Conservation (phyloP, 2,888 invertebrate genomes). For the Pomacea canaliculata region DNA sequence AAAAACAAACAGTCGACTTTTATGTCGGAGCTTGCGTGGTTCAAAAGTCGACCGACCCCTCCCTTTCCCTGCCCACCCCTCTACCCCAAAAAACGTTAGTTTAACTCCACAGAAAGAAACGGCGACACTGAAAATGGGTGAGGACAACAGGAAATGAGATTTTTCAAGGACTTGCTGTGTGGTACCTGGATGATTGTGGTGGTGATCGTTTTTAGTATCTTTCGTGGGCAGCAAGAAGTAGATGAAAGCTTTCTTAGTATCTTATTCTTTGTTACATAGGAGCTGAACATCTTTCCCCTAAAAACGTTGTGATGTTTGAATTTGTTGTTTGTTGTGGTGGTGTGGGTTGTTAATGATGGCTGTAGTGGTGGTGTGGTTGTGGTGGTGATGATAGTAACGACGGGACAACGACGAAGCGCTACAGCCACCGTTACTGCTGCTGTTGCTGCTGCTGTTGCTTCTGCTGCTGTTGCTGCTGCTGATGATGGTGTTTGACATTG, state of each 20-base stretch:
- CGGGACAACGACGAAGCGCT: background rate
- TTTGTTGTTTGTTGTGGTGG: background rate
- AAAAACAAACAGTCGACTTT: background rate
- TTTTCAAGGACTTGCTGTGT: too few relatives aligned
- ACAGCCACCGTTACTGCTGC: background rate
- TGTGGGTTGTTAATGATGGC: background rate
- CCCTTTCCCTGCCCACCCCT: too few relatives aligned
- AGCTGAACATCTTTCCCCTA: background rate
- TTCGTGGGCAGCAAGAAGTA: background rate
- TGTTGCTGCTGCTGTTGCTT: background rate
- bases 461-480: slow-evolving; percentile 1
- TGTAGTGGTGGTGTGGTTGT: background rate
- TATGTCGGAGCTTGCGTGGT: background rate
- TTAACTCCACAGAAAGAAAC: background rate
- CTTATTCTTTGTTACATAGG: background rate
- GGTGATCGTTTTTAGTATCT: background rate
- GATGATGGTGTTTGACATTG: background rate
- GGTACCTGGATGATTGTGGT: too few relatives aligned
- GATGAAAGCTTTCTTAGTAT: background rate
- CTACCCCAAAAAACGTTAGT: too few relatives aligned
- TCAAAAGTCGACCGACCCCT: background rate
- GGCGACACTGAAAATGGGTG: background rate
- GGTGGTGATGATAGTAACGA: background rate
- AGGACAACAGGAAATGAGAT: too few relatives aligned
- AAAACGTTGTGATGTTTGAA: background rate